Evolutionary conservation across 2,888 invertebrate genomes (phyloP).

Genomic region (Gonocerus acuteangulatus): DNA sequence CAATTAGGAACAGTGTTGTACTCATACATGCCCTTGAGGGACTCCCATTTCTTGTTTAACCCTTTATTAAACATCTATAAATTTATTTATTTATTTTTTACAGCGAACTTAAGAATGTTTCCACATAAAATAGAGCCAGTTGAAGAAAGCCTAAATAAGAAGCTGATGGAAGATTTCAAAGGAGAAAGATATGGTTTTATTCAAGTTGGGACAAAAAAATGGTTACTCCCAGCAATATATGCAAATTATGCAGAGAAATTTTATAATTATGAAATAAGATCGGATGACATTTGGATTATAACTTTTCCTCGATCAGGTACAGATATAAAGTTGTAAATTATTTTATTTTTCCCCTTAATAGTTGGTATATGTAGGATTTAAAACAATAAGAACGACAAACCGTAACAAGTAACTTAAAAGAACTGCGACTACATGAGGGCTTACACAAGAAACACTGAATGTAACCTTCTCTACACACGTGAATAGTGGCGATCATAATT

Average conservation of each 20-base stretch:
- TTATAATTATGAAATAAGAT: conserved; percentile 58
- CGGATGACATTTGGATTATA: conserved; percentile 63
- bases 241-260: conserved; percentile 53
- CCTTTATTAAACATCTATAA: no score
- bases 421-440: no score
- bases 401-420: no score
- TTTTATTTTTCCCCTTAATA: not conserved
- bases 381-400: no score
- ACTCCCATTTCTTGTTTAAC: no score
- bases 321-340: not conserved
- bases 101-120: conserved; percentile 22
- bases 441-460: no score
- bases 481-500: no score
- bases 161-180: conserved; percentile 47
- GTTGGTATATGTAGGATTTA: not conserved
- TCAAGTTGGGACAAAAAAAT: conserved; percentile 65
- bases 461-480: no score
- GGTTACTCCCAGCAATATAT: conserved; percentile 63
- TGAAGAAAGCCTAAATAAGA: conserved; percentile 27
- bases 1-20: no score
- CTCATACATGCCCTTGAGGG: no score
- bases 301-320: conserved; percentile 67
- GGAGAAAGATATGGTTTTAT: conserved; percentile 54
- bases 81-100: no score
- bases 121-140: conserved; percentile 34